Evolutionary conservation across 2,888 invertebrate species (phyloP), one percentile per base, ranked within the genome.

Genomic region (Ernsta delagoae): DNA sequence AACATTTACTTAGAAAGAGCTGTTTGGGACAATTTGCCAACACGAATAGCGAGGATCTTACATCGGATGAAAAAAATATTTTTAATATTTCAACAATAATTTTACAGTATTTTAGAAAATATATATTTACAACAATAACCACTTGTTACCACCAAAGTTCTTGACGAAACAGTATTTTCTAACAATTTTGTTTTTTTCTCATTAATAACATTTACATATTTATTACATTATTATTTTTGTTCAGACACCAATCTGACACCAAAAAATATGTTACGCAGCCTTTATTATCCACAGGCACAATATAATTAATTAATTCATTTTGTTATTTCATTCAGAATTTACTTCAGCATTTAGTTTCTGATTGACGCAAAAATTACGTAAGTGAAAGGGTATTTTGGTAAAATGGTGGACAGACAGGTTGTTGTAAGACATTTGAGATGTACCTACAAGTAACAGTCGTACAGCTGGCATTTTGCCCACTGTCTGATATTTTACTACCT

Each of bases 1-100:
- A 59, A 62, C 68, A 69, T 69, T 69, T 69, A 69, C 69, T 69
- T 64, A 11, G 48, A 67, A 57, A 69, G 64, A 70, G 70, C 39
- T 45, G 50, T 50, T 16, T 50, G 53, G 11, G 62, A 69, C 59
- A 43, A 83, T 85, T 86, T 85, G 84, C 85, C 86, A 86, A 86
- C 83, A 85, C 79, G 82, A 83, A 71, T 70, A 70, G 75, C 80
- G 82, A 84, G 83, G 78, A 60, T 48, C 45, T 59, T 54, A 67
- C 62, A 70, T 39, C 39, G 41, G 64, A 69, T 63, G 34, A 56
- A 70, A 65, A 64, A 7, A 7, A 6, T 39, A 39, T 39, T 39
- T 39, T 39, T 39, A 39, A 7, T 39, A 39, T 39, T 6, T 39
- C 39, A 39, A 39, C 8, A 39, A 8, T 39, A 39, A 43, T 43